Percentiles rank a stretch among this genome's conserved stretches.
phyloP scores from a whole-genome alignment of 2,113 vertebrate genomes.

The Plectropomus leopardus region DNA sequence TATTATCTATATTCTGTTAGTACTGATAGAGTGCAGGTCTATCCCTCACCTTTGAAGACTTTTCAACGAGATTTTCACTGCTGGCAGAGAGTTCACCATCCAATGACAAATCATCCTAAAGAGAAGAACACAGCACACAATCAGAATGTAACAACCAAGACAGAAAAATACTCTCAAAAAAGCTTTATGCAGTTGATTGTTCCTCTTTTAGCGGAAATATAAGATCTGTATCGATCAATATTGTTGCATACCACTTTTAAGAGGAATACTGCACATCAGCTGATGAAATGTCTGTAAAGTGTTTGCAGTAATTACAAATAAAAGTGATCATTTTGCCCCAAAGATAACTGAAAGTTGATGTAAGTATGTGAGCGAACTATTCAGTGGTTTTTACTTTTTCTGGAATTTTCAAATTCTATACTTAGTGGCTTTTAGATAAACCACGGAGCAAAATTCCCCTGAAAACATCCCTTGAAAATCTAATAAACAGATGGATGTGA shows the following conservation, averaged over 20 bases:
- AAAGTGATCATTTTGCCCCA: too few relatives aligned
- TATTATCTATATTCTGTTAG: background rate
- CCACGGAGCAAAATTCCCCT: background rate
- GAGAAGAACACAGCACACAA: background rate
- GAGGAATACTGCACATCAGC: too few relatives aligned
- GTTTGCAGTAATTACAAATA: too few relatives aligned
- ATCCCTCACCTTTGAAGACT: conserved; percentile 61
- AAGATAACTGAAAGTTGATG: too few relatives aligned
- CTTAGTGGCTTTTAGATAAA: background rate
- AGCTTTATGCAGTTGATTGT: too few relatives aligned
- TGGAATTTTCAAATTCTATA: background rate
- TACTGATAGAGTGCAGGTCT: background rate
- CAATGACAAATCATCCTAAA: conserved; percentile 71
- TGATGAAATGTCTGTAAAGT: too few relatives aligned
- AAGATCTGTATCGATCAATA: too few relatives aligned
- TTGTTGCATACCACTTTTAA: too few relatives aligned
- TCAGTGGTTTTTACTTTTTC: too few relatives aligned
- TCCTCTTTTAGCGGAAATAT: too few relatives aligned
- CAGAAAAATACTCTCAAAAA: background rate
- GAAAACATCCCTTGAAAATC: background rate
- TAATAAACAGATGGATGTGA: background rate
- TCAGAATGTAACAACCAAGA: background rate
- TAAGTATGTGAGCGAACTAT: too few relatives aligned
- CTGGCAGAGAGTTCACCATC: conserved; percentile 48
- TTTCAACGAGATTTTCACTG: conserved; percentile 47